Evolutionary conservation across 2,888 invertebrate species (phyloP).

Genomic region (Hypselothyrea guttata): DNA sequence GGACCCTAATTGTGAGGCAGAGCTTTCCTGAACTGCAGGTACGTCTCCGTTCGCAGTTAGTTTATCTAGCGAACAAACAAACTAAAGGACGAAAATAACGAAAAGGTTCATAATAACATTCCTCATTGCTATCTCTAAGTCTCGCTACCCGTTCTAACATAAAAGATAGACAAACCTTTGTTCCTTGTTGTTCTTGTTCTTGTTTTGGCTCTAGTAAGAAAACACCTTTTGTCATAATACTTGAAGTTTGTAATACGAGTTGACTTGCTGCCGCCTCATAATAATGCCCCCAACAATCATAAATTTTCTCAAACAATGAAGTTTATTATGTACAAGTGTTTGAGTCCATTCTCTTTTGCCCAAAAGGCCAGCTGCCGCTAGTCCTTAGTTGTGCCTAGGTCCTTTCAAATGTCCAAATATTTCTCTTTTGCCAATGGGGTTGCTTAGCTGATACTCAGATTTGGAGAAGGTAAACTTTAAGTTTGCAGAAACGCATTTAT

Average conservation of each 20-base stretch:
- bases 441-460: not conserved
- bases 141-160: not conserved
- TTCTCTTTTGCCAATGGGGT: not conserved
- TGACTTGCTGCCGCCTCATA: conserved; percentile 45
- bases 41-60: conserved; percentile 26
- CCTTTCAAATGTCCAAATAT: conserved; percentile 7
- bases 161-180: conserved; percentile 7
- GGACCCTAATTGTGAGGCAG: conserved; percentile 97
- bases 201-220: conserved; percentile 12
- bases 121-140: not conserved
- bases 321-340: conserved; percentile 44
- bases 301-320: conserved; percentile 53
- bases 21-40: conserved; percentile 95
- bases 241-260: conserved; percentile 52
- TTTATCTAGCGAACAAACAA: conserved; percentile 6
- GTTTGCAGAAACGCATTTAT: no score
- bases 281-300: conserved; percentile 46
- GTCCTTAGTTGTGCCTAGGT: conserved; percentile 14
- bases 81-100: no score
- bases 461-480: no score
- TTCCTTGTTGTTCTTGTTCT: conserved; percentile 3
- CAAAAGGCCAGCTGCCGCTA: conserved; percentile 12
- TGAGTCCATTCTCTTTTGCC: conserved; percentile 7
- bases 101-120: not conserved
- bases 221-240: conserved; percentile 42